A percentile compares a stretch with the other conserved stretches of the same genome.
phyloP scores from a whole-genome alignment of 2,888 invertebrate genomes.

The Dolomedes plantarius region DNA sequence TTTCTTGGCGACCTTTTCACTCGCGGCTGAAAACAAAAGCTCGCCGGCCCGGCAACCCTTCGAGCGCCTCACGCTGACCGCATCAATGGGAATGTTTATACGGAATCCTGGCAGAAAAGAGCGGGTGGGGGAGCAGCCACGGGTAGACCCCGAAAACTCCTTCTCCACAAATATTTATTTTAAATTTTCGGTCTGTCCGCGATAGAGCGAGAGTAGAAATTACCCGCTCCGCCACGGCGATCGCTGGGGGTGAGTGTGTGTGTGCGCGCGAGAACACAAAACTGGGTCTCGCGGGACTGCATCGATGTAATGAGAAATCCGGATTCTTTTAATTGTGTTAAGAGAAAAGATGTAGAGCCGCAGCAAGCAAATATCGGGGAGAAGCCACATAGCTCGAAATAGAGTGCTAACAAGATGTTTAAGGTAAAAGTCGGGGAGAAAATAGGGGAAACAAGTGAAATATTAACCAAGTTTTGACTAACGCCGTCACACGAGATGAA shows the following conservation, averaged over 20 bases:
- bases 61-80: constrained; percentile 62
- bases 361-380: not conserved
- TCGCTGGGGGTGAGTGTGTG: not conserved
- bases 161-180: constrained; percentile 67
- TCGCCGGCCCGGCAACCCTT: constrained; percentile 28
- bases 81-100: constrained; percentile 62
- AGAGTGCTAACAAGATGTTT: too few relatives aligned
- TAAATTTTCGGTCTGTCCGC: constrained; percentile 50
- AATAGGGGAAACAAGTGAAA: too few relatives aligned
- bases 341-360: not conserved
- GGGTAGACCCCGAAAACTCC: not conserved
- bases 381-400: too few relatives aligned
- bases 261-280: not conserved
- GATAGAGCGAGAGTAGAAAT: constrained; percentile 38
- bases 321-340: not conserved
- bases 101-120: constrained; percentile 20
- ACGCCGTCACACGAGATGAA: too few relatives aligned
- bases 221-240: constrained; percentile 43
- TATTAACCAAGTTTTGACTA: too few relatives aligned
- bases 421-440: too few relatives aligned
- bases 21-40: not conserved
- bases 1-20: not conserved
- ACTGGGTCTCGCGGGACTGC: not conserved
- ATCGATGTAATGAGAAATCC: not conserved
- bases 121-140: not conserved